Base-by-base conservation (phyloP, 2,113 vertebrate genomes). In the Seriola dumerili region DNA sequence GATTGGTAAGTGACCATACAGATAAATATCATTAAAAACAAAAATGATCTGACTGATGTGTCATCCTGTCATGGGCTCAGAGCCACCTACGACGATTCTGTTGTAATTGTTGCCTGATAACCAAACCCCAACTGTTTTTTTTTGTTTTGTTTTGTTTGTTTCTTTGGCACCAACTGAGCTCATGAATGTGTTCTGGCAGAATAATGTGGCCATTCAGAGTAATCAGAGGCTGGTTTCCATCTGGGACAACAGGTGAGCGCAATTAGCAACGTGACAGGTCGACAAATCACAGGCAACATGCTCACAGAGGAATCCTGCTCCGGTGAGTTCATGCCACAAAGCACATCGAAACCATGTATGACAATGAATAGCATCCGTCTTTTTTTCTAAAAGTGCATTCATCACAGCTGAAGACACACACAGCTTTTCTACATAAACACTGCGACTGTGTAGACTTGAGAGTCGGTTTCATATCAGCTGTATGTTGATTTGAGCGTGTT, bases 181-280 rank as follows among this genome's bases (percentile, higher is more conserved):
- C 48, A 32, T 36, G 29, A 72, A 59, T 16, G 14, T 63, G 7
- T 44, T 17, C 14, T 68, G 61, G 67, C 57, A 32, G 64, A 63
- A 65, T 25, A 42, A 57, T 34, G 32, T 14, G 25, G 54, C 36
- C 40, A 19, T 67, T 74, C 6, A 32, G 55, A n/a, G 25, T 54
- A 25, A 72, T 69, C 14, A 67, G 25, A 44, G 57, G 25, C 36
- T 61, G 29, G 46, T 44, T 80, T 80, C 57, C 68, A 70, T 80
- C 72, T 74, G 83, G 72, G 55, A 72, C 42, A 67, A 36, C 84
- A 84, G 84, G 80, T 81, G 80, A 71, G 40, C 0, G 1, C 32
- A 55, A 76, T 82, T 72, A 72, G 36, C 59, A n/a, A 19, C 17
- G 54, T 62, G 75, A 55, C 74, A 78, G 44, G 57, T 46, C 2